These are phyloP conservation scores for Heterodera schachtii DNA, from an alignment of 1,140 invertebrate species.

Conservation along the genomic window DNA sequence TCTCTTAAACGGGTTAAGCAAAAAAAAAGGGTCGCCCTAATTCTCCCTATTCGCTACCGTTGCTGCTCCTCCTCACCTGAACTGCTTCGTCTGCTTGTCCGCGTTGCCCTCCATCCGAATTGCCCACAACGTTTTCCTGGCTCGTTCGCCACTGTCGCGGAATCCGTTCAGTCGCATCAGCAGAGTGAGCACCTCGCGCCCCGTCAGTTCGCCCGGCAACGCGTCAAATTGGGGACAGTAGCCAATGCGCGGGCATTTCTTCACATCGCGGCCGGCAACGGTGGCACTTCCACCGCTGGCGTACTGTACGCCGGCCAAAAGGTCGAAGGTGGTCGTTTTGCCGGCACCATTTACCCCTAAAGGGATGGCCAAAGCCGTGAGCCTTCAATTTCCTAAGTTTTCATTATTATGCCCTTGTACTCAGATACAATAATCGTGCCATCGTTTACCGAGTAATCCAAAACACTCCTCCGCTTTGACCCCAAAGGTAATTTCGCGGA, in stretches of 20 bases:
- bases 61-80: conserved; percentile 68
- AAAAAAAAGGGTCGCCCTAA: no score
- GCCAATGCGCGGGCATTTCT: conserved; percentile 45
- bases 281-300: conserved; percentile 41
- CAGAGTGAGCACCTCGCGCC: conserved; percentile 41
- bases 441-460: conserved; percentile 56
- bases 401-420: no score
- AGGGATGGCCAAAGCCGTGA: background rate
- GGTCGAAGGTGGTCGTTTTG: conserved; percentile 56
- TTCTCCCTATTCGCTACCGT: conserved; percentile 29
- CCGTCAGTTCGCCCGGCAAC: conserved; percentile 47
- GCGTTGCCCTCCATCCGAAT: conserved; percentile 38
- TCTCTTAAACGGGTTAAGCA: no score
- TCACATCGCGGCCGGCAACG: conserved; percentile 45
- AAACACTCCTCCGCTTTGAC: conserved; percentile 51
- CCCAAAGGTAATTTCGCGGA: conserved; percentile 52
- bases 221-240: conserved; percentile 59
- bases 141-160: conserved; percentile 32
- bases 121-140: conserved; percentile 38
- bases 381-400: no score
- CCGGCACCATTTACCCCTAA: conserved; percentile 55
- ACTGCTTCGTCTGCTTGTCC: conserved; percentile 46
- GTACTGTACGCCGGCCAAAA: conserved; percentile 44
- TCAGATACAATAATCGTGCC: no score
- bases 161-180: conserved; percentile 52